These are phyloP conservation scores for Caradrina clavipalpis DNA, from an alignment of 2,888 invertebrate species.

Conservation along the genomic window DNA sequence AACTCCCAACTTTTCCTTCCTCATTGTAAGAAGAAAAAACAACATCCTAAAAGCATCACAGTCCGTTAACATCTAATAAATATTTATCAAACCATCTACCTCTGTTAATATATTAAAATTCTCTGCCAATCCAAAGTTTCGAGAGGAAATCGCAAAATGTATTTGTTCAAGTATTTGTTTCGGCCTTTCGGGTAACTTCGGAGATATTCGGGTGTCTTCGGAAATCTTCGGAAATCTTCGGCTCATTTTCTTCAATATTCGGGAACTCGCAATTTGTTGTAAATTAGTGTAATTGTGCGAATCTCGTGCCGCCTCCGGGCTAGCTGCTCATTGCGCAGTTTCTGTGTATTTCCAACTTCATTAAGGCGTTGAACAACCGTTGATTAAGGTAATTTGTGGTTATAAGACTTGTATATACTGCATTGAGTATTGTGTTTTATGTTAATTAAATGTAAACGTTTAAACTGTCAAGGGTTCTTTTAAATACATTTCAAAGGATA, in stretches of 20 bases:
- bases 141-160: conserved; percentile 45
- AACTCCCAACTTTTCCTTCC: conserved; percentile 5
- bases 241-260: conserved; percentile 57
- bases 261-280: conserved; percentile 52
- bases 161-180: conserved; percentile 54
- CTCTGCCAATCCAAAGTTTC: conserved; percentile 49
- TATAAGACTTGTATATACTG: conserved; percentile 6
- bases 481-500: background rate
- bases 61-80: conserved; percentile 58
- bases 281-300: conserved; percentile 61
- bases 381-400: conserved; percentile 40
- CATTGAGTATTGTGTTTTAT: conserved; percentile 19
- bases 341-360: conserved; percentile 39
- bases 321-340: conserved; percentile 39
- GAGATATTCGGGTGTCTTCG: conserved; percentile 24
- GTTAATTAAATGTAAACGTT: background rate
- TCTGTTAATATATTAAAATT: conserved; percentile 63
- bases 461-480: background rate
- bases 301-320: conserved; percentile 17
- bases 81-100: conserved; percentile 59
- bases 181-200: background rate
- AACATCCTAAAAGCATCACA: conserved; percentile 46
- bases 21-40: conserved; percentile 31
- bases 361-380: conserved; percentile 30
- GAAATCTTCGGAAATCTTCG: conserved; percentile 15